A percentile compares a stretch with the other conserved stretches of the same genome.
Conservation (phyloP, 2,888 invertebrate genomes). For the Ectemnius cavifrons region DNA sequence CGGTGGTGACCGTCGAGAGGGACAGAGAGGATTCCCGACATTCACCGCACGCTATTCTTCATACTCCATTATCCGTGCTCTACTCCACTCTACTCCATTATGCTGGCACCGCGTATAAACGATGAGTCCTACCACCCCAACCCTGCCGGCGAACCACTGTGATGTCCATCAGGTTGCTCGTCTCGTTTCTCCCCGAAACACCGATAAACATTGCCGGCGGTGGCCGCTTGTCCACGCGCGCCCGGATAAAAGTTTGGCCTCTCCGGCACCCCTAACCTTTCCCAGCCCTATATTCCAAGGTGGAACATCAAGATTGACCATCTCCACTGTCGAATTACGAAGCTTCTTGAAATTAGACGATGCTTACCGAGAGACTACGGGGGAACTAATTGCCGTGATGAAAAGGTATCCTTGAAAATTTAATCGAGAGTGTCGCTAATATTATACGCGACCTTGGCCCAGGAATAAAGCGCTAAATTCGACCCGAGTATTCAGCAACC, state of each 20-base stretch:
- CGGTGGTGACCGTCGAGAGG: slow-evolving; percentile 22
- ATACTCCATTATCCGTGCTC: slow-evolving; percentile 75
- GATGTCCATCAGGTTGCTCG: slow-evolving; percentile 59
- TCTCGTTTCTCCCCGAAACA: slow-evolving; percentile 53
- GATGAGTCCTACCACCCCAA: slow-evolving; percentile 61
- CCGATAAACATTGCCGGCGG: slow-evolving; percentile 55
- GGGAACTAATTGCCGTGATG: background rate
- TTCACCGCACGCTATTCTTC: slow-evolving; percentile 72
- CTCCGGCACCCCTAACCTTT: background rate
- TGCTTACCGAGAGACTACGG: too few relatives aligned
- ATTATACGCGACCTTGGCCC: slow-evolving; percentile 16
- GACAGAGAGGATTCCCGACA: slow-evolving; percentile 53
- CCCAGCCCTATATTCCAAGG: too few relatives aligned
- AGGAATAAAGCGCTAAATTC: slow-evolving; percentile 38
- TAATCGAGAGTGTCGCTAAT: slow-evolving; percentile 35
- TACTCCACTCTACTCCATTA: slow-evolving; percentile 74
- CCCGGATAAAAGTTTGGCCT: background rate
- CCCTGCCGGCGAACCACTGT: slow-evolving; percentile 58
- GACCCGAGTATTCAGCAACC: slow-evolving; percentile 43
- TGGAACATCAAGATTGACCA: too few relatives aligned
- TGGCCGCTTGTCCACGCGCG: slow-evolving; percentile 1
- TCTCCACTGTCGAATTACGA: too few relatives aligned
- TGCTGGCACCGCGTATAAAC: slow-evolving; percentile 73
- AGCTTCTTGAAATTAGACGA: too few relatives aligned
- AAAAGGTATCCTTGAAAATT: slow-evolving; percentile 12